A percentile compares a stretch with the other conserved stretches of the same genome.
These are phyloP conservation scores for Rhinatrema bivittatum DNA, from an alignment of 2,797 vertebrate species.

Conservation along the genomic window DNA sequence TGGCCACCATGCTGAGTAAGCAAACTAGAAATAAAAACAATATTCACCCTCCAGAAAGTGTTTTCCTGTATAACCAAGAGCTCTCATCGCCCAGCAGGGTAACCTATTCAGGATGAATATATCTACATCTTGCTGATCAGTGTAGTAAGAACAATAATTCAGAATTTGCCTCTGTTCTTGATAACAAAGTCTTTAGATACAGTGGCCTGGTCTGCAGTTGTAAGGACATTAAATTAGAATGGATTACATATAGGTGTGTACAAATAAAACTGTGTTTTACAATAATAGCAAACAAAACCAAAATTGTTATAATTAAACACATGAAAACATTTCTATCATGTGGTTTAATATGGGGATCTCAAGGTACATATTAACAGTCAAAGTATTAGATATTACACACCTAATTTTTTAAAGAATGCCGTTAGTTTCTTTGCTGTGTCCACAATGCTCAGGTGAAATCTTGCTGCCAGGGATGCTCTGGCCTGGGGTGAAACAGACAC, in stretches of 20 bases:
- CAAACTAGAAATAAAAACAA: background rate
- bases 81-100: background rate
- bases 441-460: conserved; percentile 60
- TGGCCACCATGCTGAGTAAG: no score
- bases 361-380: no score
- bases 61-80: background rate
- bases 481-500: conserved; percentile 87
- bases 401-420: conserved; percentile 71
- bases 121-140: background rate
- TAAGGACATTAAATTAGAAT: no score
- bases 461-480: conserved; percentile 77
- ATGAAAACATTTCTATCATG: no score
- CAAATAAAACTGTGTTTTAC: no score
- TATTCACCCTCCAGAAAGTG: background rate
- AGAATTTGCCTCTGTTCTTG: background rate
- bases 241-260: no score
- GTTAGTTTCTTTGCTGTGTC: conserved; percentile 76
- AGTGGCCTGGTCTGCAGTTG: no score
- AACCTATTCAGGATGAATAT: background rate
- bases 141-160: background rate
- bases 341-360: no score
- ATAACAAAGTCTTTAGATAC: no score
- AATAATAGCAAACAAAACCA: no score
- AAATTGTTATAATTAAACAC: no score
- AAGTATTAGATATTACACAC: no score